phyloP scores from a whole-genome alignment of 2,113 vertebrate species.

The Syrmaticus mikado region DNA sequence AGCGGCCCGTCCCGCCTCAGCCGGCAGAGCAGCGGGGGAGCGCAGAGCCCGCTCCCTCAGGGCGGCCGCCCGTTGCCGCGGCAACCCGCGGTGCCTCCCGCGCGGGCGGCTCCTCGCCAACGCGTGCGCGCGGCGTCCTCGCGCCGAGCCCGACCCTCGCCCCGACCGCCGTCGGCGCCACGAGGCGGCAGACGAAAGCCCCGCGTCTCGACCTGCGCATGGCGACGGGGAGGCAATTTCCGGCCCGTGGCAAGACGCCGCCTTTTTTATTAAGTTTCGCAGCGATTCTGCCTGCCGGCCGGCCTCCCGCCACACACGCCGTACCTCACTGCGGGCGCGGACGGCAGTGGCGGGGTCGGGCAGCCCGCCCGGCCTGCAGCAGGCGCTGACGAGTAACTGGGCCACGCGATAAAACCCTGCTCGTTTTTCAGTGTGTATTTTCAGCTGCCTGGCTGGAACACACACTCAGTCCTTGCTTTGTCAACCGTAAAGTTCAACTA shows the following conservation, averaged over 20 bases:
- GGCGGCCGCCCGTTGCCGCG: background rate
- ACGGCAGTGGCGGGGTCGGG: rapidly evolving
- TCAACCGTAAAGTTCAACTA: background rate
- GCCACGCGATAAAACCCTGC: background rate
- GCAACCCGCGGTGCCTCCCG: background rate
- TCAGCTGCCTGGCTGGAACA: background rate
- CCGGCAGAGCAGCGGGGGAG: no score
- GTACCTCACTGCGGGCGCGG: rapidly evolving
- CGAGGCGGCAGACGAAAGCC: no score
- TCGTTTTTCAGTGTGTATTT: background rate
- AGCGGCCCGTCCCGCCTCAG: no score
- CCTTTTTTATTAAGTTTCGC: background rate
- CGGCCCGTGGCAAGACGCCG: no score
- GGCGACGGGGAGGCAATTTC: no score
- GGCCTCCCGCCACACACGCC: rapidly evolving
- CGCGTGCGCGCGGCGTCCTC: no score
- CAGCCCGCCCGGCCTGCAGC: background rate
- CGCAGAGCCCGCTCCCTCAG: background rate
- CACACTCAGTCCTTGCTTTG: background rate
- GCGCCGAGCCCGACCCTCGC: no score
- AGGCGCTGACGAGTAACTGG: background rate
- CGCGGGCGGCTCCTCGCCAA: no score
- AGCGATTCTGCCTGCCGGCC: rapidly evolving
- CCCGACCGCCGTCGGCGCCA: no score
- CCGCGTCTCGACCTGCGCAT: no score